Percentiles rank a stretch among this genome's conserved stretches.
Conservation (phyloP, 2,888 invertebrate species). For the Odontothrips loti region DNA sequence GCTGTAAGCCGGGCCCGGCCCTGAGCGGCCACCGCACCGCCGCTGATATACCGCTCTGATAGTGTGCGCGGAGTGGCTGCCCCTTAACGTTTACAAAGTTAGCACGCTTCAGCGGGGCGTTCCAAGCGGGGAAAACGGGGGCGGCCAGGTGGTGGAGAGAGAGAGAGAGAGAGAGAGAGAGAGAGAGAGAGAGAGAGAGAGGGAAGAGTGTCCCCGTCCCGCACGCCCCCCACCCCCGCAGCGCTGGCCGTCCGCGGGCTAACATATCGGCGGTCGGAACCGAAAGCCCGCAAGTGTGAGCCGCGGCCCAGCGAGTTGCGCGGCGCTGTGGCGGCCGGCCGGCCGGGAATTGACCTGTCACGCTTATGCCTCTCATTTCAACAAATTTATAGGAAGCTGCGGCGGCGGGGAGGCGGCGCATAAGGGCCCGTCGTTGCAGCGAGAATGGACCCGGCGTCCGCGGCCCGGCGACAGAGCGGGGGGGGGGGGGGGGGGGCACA, state of each 20-base stretch:
- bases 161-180: too few relatives aligned
- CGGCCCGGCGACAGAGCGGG: too few relatives aligned
- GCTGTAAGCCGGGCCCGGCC: neutral
- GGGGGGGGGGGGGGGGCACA: too few relatives aligned
- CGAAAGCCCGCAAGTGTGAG: too few relatives aligned
- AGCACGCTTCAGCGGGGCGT: too few relatives aligned
- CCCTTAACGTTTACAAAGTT: too few relatives aligned
- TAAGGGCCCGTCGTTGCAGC: neutral
- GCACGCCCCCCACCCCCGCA: neutral
- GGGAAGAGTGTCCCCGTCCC: neutral
- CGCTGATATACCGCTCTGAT: neutral
- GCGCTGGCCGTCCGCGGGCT: neutral
- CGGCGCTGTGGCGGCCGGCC: too few relatives aligned
- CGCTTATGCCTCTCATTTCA: slow-evolving; percentile 8
- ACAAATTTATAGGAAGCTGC: neutral
- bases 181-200: too few relatives aligned
- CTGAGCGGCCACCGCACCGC: neutral
- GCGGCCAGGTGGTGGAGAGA: too few relatives aligned
- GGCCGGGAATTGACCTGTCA: slow-evolving; percentile 13
- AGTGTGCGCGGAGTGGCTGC: neutral
- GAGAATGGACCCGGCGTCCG: too few relatives aligned
- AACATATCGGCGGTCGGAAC: neutral
- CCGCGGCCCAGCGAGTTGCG: too few relatives aligned
- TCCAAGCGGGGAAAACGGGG: too few relatives aligned
- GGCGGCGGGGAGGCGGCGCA: neutral